Evolutionary conservation across 2,113 vertebrate genomes (phyloP).

Genomic region (Zapus hudsonius): DNA sequence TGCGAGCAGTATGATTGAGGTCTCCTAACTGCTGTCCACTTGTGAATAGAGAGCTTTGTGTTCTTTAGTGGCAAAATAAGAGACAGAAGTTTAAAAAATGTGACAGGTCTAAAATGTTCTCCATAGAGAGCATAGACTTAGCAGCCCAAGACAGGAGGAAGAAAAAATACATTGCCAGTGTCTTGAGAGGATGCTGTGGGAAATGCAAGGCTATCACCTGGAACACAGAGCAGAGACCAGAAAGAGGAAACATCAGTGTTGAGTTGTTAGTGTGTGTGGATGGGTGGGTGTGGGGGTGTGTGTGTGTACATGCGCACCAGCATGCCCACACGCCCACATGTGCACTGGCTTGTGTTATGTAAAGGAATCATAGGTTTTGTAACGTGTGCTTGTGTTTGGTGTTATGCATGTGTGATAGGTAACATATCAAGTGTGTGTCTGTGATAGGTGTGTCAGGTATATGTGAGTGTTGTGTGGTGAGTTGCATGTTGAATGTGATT

Average conservation of each 20-base stretch:
- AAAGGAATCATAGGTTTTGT: not conserved
- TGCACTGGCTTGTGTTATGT: no score
- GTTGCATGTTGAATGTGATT: not conserved
- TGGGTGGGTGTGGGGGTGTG: not conserved
- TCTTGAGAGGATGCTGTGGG: not conserved
- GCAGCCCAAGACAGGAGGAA: not conserved
- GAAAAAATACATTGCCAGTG: no score
- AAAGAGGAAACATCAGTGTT: not conserved
- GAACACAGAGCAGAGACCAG: not conserved
- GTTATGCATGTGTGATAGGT: not conserved
- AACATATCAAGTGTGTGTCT: no score
- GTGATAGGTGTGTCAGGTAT: not conserved
- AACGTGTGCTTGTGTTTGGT: not conserved
- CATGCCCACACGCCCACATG: no score
- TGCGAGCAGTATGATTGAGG: not conserved
- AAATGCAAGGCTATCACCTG: accelerated
- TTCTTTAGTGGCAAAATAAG: not conserved
- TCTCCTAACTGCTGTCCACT: no score
- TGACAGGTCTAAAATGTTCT: not conserved
- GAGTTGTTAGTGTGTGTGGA: no score
- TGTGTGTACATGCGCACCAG: no score
- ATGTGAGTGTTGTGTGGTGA: not conserved
- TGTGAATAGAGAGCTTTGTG: not conserved
- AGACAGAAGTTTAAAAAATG: not conserved
- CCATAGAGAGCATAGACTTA: not conserved